These are phyloP conservation scores for Pseudopodoces humilis DNA, from an alignment of 2,113 vertebrate genomes.

Conservation along the genomic window DNA sequence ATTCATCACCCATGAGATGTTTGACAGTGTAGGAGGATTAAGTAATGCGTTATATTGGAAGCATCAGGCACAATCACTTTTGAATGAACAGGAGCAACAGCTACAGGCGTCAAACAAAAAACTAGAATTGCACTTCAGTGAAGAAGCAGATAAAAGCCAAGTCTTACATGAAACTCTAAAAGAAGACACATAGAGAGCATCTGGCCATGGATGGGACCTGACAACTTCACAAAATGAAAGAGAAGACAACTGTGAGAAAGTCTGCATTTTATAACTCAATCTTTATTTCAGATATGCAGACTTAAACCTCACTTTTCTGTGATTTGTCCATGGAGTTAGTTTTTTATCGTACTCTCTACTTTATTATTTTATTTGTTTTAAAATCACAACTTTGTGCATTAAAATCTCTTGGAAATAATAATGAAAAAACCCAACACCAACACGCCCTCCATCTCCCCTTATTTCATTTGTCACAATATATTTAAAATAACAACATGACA, in stretches of 20 bases:
- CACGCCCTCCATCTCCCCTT: neutral
- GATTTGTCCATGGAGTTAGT: neutral
- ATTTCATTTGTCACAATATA: accelerated
- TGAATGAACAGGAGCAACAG: neutral
- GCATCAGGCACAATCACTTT: neutral
- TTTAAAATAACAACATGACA: neutral
- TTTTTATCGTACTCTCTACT: neutral
- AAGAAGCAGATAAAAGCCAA: neutral
- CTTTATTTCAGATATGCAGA: neutral
- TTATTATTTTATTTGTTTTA: neutral
- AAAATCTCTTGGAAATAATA: neutral
- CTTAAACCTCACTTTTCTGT: neutral
- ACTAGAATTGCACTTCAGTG: neutral
- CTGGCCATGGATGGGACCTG: neutral
- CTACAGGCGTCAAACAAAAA: neutral
- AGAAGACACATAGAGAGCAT: neutral
- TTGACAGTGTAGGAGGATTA: neutral
- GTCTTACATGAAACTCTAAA: neutral
- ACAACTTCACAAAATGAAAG: neutral
- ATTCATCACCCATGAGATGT: neutral
- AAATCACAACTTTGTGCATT: neutral
- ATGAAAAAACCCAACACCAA: neutral
- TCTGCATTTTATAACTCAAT: neutral
- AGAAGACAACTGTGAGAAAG: neutral
- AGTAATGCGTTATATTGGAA: neutral